Percentiles rank a stretch among this genome's conserved stretches.
Evolutionary conservation across 2,797 vertebrate genomes (phyloP).

Genomic region (Neopelma chrysocephalum): DNA sequence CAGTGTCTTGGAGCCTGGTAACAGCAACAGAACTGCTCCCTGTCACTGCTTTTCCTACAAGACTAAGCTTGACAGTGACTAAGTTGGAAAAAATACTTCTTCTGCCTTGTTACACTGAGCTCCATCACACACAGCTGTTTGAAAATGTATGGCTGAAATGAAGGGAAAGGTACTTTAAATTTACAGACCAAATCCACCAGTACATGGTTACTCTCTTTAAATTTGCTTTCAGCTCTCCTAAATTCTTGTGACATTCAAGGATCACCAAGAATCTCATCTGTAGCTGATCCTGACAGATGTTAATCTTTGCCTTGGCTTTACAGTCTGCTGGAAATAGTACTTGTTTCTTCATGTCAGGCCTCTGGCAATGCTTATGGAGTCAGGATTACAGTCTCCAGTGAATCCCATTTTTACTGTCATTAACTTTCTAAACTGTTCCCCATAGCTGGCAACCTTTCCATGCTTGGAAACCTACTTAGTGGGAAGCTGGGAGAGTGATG

Average conservation of each 20-base stretch:
- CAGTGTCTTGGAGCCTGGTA: background rate
- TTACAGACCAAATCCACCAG: background rate
- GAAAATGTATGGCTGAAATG: background rate
- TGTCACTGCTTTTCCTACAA: background rate
- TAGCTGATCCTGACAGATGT: slow-evolving; percentile 6
- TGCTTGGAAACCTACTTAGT: background rate
- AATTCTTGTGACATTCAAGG: background rate
- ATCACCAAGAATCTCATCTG: background rate
- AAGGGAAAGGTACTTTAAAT: background rate
- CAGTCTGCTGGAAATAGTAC: background rate
- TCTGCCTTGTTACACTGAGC: background rate
- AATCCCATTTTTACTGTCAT: slow-evolving; percentile 32
- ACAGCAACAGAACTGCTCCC: background rate
- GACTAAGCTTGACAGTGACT: background rate
- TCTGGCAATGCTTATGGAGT: slow-evolving; percentile 35
- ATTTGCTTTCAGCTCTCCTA: background rate
- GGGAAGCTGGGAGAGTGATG: background rate
- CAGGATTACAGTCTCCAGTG: slow-evolving; percentile 21
- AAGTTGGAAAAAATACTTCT: background rate
- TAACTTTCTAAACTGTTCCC: slow-evolving; percentile 32
- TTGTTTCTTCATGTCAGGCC: slow-evolving; percentile 48
- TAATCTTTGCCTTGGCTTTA: slow-evolving; percentile 46
- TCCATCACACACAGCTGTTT: background rate
- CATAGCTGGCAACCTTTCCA: background rate
- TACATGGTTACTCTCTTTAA: background rate